phyloP scores from a whole-genome alignment of 2,888 invertebrate genomes.

The Drosophila anceps region DNA sequence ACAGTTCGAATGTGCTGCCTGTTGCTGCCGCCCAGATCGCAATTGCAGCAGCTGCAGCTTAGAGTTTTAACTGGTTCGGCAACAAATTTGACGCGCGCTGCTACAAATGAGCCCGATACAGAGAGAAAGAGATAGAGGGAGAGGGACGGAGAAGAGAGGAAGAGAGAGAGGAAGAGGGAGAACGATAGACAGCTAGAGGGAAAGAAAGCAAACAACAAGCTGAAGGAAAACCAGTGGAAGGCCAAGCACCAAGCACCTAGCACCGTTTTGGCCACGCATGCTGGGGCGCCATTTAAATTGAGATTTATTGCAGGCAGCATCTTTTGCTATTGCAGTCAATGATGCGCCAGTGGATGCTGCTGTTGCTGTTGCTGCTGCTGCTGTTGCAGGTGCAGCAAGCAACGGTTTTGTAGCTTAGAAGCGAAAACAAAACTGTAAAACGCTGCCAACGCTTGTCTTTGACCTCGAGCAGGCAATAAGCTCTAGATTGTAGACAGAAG shows the following conservation, averaged over 20 bases:
- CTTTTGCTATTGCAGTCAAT: constrained; percentile 55
- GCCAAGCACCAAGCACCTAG: constrained; percentile 41
- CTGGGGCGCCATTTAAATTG: constrained; percentile 84
- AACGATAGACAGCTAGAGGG: constrained; percentile 13
- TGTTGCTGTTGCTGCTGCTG: constrained; percentile 30
- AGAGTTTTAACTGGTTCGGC: constrained; percentile 72
- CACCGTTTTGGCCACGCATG: constrained; percentile 80
- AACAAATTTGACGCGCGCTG: constrained; percentile 78
- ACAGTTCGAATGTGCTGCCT: constrained; percentile 67
- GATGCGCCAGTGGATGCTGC: constrained; percentile 52
- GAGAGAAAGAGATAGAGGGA: constrained; percentile 27
- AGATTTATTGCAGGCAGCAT: constrained; percentile 82
- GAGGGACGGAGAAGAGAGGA: background rate
- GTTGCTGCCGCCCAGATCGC: constrained; percentile 55
- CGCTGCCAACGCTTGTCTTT: constrained; percentile 56
- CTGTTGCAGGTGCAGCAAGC: constrained; percentile 46
- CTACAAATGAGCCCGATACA: constrained; percentile 67
- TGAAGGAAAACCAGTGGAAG: constrained; percentile 73
- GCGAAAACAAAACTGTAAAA: constrained; percentile 75
- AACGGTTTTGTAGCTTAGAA: constrained; percentile 53
- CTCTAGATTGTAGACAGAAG: background rate
- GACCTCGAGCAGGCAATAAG: constrained; percentile 33
- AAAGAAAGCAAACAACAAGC: constrained; percentile 48
- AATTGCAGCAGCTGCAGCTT: constrained; percentile 48
- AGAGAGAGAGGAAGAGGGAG: constrained; percentile 27